Conservation (phyloP, 2,113 vertebrate genomes). For the Microcebus griseorufus region DNA sequence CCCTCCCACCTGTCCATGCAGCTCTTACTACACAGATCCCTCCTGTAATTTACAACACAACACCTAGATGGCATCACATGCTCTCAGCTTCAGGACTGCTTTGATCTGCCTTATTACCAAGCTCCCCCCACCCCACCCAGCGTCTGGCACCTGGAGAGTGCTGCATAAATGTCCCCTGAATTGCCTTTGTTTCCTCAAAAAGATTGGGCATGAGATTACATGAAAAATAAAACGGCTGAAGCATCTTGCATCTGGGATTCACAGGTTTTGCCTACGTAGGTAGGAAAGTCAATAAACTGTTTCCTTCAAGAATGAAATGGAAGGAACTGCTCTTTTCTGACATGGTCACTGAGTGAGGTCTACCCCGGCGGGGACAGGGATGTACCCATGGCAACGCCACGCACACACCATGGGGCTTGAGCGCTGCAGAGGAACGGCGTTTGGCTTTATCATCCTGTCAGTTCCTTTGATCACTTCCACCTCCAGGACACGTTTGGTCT, state of each 20-base stretch:
- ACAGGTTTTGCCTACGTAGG: background rate
- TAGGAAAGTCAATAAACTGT: background rate
- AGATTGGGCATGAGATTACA: accelerated
- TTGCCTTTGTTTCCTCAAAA: background rate
- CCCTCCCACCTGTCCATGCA: no score
- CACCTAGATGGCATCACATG: accelerated
- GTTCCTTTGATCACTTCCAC: background rate
- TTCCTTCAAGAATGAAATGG: background rate
- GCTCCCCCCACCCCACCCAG: accelerated
- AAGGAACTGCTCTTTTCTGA: conserved; percentile 56
- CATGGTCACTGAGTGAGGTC: conserved; percentile 78
- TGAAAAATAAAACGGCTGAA: background rate
- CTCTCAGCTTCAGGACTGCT: accelerated
- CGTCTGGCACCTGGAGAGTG: background rate
- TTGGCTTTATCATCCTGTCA: conserved; percentile 30
- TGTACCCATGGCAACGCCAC: conserved; percentile 81
- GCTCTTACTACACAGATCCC: no score
- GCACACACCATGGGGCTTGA: conserved; percentile 72
- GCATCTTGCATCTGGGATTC: accelerated
- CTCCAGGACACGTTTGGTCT: background rate
- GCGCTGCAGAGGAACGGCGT: background rate
- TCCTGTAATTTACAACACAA: accelerated
- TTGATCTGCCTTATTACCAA: accelerated
- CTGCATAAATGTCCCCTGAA: accelerated
- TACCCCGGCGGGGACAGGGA: conserved; percentile 70